These are phyloP conservation scores for Melanostoma scalare DNA, from an alignment of 2,888 invertebrate species.

Conservation along the genomic window DNA sequence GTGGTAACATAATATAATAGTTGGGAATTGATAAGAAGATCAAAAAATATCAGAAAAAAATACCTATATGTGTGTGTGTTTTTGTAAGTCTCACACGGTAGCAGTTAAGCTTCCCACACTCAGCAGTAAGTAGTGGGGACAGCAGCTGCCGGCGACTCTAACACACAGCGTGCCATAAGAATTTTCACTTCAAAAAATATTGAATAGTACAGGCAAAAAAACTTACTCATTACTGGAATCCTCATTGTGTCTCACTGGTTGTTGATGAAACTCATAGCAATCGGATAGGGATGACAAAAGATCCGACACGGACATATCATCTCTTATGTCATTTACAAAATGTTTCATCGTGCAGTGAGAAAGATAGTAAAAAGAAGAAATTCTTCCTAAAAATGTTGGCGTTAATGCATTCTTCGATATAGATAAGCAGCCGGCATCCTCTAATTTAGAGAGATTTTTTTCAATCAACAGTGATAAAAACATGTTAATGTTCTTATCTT, in stretches of 20 bases:
- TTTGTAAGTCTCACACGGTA: too few species aligned
- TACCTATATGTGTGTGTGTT: too few species aligned
- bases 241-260: slow-evolving; percentile 99
- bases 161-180: too few species aligned
- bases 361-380: slow-evolving; percentile 98
- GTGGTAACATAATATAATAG: too few species aligned
- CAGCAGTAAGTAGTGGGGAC: too few species aligned
- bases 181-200: too few species aligned
- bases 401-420: slow-evolving; percentile 84
- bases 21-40: too few species aligned
- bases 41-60: too few species aligned
- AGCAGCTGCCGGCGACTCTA: too few species aligned
- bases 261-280: slow-evolving; percentile 93
- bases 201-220: not conserved
- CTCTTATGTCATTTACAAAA: slow-evolving; percentile 88
- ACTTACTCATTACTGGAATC: slow-evolving; percentile 93
- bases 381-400: slow-evolving; percentile 92
- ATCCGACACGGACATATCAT: slow-evolving; percentile 86
- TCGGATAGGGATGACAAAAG: slow-evolving; percentile 91
- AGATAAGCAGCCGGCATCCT: slow-evolving; percentile 90
- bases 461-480: slow-evolving; percentile 93
- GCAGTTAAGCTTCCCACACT: too few species aligned
- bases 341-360: slow-evolving; percentile 95
- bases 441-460: slow-evolving; percentile 87
- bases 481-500: slow-evolving; percentile 86